Evolutionary conservation across 2,113 vertebrate species (phyloP), one percentile per base, ranked within the genome.

Genomic region (Syngnathoides biaculeatus): DNA sequence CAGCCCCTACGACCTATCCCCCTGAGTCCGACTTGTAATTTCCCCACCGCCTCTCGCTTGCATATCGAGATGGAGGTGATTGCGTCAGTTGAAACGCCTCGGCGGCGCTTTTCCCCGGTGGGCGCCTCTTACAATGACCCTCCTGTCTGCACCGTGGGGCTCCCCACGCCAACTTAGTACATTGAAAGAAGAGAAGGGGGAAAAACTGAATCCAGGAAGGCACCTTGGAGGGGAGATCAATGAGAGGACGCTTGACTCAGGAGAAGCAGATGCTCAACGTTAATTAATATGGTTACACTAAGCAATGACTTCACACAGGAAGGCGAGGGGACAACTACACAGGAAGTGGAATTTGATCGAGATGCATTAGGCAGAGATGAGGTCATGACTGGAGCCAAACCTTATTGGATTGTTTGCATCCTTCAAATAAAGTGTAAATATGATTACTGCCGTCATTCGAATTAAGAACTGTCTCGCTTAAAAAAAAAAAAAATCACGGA

Each of bases 191-290:
- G 81, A 71, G 79, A 26, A 62, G 65, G 66, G 66, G 71, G 74
- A 45, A 69, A 71, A 72, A 69, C 55, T 27, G 45, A 53, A 65
- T 66, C 72, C 71, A 61, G 72, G 80, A 79, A 69, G 82, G 83
- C 78, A 86, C 80, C 80, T 83, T 77, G 71, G 82, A 38, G 61
- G 84, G 45, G 79, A 53, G 10, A 2, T 75, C 83, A 84, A 91
- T 86, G 87, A 79, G 43, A 45, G 78, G 68, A 86, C 43, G 73
- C n/a, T 74, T 82, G 88, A 90, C 87, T 83, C 87, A 87, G 88
- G 89, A 91, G 88, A 92, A 92, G 88, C 92, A 94, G 92, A 92
- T 93, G 92, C 84, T 76, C 70, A 82, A 75, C 73, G 80, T 68
- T 80, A 91, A 87, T 87, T 91, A 91, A 92, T 80, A 76, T 73